Conservation (phyloP, 2,113 vertebrate genomes). For the Calonectris borealis region DNA sequence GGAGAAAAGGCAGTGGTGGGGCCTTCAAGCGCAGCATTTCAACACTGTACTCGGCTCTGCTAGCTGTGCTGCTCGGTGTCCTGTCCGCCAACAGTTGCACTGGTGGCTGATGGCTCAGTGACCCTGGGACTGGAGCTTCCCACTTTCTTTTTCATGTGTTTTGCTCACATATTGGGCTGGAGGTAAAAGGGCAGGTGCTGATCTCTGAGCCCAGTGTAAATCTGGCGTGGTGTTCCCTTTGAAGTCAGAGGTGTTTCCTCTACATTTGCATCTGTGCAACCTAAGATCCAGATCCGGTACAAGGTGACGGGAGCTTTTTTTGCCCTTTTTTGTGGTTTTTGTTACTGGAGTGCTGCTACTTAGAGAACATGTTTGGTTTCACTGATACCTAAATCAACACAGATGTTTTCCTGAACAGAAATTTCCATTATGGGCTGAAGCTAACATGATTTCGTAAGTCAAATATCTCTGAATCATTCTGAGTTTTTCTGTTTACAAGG, state of each 20-base stretch:
- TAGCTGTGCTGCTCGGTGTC: background rate
- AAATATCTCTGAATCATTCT: background rate
- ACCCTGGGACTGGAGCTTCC: background rate
- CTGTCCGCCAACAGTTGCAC: background rate
- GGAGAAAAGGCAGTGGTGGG: background rate
- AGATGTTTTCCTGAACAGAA: constrained; percentile 20
- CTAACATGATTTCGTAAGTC: background rate
- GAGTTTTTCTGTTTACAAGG: constrained; percentile 14
- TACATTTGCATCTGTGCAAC: background rate
- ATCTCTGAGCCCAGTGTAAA: background rate
- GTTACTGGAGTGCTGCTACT: background rate
- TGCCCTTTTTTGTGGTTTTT: background rate
- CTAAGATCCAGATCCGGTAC: background rate
- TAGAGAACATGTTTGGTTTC: background rate
- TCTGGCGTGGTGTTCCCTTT: background rate
- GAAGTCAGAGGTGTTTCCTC: background rate
- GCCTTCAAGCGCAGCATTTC: background rate
- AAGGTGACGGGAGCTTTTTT: background rate
- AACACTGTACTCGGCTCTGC: background rate
- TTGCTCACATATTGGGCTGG: background rate
- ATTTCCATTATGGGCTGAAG: background rate
- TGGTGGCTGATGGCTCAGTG: accelerated
- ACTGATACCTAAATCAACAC: background rate
- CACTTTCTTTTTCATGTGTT: background rate
- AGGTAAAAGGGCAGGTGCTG: background rate